Conservation (phyloP, 2,113 vertebrate species). For the Entosphenus tridentatus region DNA sequence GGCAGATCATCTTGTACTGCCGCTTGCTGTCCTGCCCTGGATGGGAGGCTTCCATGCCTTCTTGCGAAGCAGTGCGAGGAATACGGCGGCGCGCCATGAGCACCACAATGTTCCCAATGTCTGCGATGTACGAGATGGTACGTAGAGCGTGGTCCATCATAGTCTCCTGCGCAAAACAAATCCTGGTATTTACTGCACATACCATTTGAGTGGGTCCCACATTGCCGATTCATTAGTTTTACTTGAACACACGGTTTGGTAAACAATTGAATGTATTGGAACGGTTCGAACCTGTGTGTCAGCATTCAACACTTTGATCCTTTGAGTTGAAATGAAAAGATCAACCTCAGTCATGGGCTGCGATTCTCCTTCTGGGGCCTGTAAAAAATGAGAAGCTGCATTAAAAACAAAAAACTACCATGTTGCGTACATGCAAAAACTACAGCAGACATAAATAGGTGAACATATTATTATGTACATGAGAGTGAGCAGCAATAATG, state of each 20-base stretch:
- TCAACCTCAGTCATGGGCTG: slow-evolving; percentile 81
- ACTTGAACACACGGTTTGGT: neutral
- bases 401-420: too few species aligned
- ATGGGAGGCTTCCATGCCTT: slow-evolving; percentile 77
- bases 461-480: too few species aligned
- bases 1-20: slow-evolving; percentile 98
- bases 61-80: slow-evolving; percentile 72
- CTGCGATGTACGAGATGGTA: slow-evolving; percentile 90
- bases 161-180: slow-evolving; percentile 33
- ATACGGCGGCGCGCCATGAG: slow-evolving; percentile 83
- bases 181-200: neutral
- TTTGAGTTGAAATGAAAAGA: slow-evolving; percentile 91
- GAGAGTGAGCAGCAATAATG: too few species aligned
- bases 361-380: slow-evolving; percentile 41
- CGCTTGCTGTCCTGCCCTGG: slow-evolving; percentile 72
- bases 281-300: slow-evolving; percentile 59
- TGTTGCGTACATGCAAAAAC: too few species aligned
- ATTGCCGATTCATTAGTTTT: too few species aligned
- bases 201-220: neutral
- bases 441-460: too few species aligned
- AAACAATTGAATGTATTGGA: neutral
- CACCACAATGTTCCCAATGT: slow-evolving; percentile 90
- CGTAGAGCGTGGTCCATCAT: slow-evolving; percentile 98
- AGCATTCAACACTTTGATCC: slow-evolving; percentile 90
- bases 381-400: neutral